Evolutionary conservation across 2,797 vertebrate species (phyloP), one percentile per base, ranked within the genome.

Genomic region (Delichon dasypus): DNA sequence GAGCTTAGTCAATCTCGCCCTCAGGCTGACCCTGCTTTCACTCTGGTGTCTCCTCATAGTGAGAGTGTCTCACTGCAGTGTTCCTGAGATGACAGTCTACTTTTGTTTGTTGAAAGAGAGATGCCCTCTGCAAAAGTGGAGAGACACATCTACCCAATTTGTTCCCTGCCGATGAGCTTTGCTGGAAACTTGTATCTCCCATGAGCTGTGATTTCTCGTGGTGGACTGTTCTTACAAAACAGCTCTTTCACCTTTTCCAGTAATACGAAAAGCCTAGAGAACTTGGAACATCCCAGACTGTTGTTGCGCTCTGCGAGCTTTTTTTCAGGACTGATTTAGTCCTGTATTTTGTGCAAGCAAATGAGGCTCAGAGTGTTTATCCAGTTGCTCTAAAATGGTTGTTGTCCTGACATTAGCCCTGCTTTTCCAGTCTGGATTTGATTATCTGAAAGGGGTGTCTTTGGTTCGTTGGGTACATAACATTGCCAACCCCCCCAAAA

Each of bases 11-110:
- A 77, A 50, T 50, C 81, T 83, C 65, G 62, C 72, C 60, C 58
- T 78, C 29, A 23, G 58, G 36, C 72, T 92, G 87, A 89, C 90
- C 70, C 58, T 83, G 86, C 78, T 95, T 96, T 95, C 79, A 77
- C 82, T 93, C 48, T 57, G 38, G 17, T 58, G 48, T 74, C 78
- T 90, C 60, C 53, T 87, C 15, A 2, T 53, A n/a, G 57, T 42
- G 32, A 70, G 42, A 74, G 47, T 70, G 21, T 87, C 23, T 85
- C 73, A 78, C 42, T 70, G 45, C 47, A 34, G 62, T 61, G 15
- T 48, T 93, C 85, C 75, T 22, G 44, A 60, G 90, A 30, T 38
- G 36, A 30, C 38, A 29, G 2, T 34, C 61, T 38, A 3, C 66
- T 72, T 84, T 36, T 51, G 20, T 88, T 89, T 76, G 40, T 16